Base-by-base conservation (phyloP, 2,113 vertebrate species). In the Lamprotornis superbus region DNA sequence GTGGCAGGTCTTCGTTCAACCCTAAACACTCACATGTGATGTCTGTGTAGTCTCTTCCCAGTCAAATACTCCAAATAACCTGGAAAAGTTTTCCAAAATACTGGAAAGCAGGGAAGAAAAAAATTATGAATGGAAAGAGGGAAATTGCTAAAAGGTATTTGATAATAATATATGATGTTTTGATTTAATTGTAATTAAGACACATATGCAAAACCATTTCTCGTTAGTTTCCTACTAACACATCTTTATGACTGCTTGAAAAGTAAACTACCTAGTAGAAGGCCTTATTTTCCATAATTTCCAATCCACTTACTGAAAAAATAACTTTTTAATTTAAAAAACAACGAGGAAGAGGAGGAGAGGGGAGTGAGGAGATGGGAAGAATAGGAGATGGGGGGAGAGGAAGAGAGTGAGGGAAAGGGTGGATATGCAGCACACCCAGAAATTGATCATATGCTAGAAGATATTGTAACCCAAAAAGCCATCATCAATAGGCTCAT, bases 261-360 rank as follows among this genome's bases (percentile, higher is more conserved):
- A 88, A 83, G 31, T 12, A 57, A 87, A 59, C 16, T 3, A 16
- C 18, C 3, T 35, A 37, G 20, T 49, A 30, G 59, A 83, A 63
- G 10, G 35, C 23, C 23, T 52, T n/a, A 87, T 92, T 94, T 97
- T 56, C 56, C 83, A 52, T 53, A 35, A 50, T 93, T 95, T 90
- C 56, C 92, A 57, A 80, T 91, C 78, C 85, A 89, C 27, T 57
- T 67, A 55, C 49, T 92, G 74, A 95, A 96, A 87, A 65, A 57
- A 17, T 6, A 46, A 31, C 15, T 11, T 37, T 28, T 39, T 5
- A 22, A 28, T 50, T 16, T 7, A 52, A 53, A 53, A 35, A 35
- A 21, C 2, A 21, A 42, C 0, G 7, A 31, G 16, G 23, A 12
- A 75, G 21, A 35, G 33, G 13, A 39, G 18, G 52, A 39, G 16